A percentile compares a stretch with the other conserved stretches of the same genome.
These are phyloP conservation scores for Trissolcus brochymenae DNA, from an alignment of 2,888 invertebrate genomes.

Conservation along the genomic window DNA sequence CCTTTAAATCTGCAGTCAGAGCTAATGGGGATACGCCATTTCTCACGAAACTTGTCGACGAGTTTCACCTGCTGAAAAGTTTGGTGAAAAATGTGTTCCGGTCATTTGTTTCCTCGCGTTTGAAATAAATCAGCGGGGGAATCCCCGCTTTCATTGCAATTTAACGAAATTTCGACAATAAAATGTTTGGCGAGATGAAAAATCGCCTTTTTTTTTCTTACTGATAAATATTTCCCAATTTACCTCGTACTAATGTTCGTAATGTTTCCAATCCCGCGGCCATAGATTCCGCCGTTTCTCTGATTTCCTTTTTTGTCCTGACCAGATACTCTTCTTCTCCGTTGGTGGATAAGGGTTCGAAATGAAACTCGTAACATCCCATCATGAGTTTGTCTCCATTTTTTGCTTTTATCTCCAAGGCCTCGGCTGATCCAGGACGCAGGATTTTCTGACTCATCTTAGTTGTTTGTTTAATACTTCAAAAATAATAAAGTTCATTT, in stretches of 20 bases:
- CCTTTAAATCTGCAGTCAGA: slow-evolving; percentile 5
- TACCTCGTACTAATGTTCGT: slow-evolving; percentile 76
- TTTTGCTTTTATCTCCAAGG: slow-evolving; percentile 26
- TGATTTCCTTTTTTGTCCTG: slow-evolving; percentile 82
- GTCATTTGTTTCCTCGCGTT: slow-evolving; percentile 15
- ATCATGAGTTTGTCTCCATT: slow-evolving; percentile 74
- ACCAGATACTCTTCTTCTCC: slow-evolving; percentile 80
- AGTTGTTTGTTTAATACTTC: not conserved
- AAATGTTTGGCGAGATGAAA: not conserved
- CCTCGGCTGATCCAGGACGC: slow-evolving; percentile 37
- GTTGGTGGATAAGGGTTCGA: slow-evolving; percentile 78
- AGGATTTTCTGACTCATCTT: slow-evolving; percentile 36
- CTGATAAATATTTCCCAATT: not conserved
- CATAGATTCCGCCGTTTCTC: slow-evolving; percentile 84
- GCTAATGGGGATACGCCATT: slow-evolving; percentile 18
- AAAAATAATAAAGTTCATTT: not conserved
- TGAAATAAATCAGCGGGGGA: slow-evolving; percentile 5
- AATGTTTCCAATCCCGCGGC: slow-evolving; percentile 80
- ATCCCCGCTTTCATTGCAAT: not conserved
- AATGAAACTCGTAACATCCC: slow-evolving; percentile 79
- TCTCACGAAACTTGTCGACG: slow-evolving; percentile 25
- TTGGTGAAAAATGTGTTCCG: slow-evolving; percentile 22
- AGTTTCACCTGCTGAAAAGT: slow-evolving; percentile 13
- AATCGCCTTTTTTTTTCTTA: not conserved
- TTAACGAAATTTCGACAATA: slow-evolving; percentile 1